phyloP scores from a whole-genome alignment of 1,140 invertebrate genomes.

The Drosophila seguyi region DNA sequence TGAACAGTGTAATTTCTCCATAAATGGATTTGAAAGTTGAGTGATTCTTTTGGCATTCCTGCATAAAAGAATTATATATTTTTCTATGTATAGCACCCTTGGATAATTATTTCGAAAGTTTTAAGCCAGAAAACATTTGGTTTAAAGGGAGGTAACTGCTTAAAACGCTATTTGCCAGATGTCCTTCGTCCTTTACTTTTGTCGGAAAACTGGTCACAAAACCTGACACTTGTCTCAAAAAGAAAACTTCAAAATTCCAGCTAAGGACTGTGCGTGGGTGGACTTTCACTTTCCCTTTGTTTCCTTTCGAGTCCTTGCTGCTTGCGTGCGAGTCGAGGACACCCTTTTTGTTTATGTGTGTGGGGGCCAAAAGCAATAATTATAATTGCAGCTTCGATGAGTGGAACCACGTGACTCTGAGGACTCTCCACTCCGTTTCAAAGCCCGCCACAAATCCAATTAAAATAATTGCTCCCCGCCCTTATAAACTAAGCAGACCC shows the following conservation, averaged over 20 bases:
- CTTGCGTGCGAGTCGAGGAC: conserved; percentile 65
- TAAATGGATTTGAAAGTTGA: too few relatives aligned
- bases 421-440: conserved; percentile 23
- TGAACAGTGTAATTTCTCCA: too few relatives aligned
- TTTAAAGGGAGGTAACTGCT: too few relatives aligned
- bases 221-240: not conserved
- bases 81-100: too few relatives aligned
- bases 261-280: not conserved
- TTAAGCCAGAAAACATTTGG: too few relatives aligned
- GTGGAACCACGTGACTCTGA: conserved; percentile 63
- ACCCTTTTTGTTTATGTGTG: conserved; percentile 25
- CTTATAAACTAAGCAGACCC: conserved; percentile 15
- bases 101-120: too few relatives aligned
- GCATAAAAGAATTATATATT: too few relatives aligned
- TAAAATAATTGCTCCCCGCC: conserved; percentile 62
- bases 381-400: conserved; percentile 70
- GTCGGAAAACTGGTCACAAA: not conserved
- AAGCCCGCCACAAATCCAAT: conserved; percentile 53
- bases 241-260: conserved; percentile 4
- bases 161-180: too few relatives aligned
- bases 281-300: conserved; percentile 13
- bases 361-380: conserved; percentile 52
- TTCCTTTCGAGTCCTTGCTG: conserved; percentile 12
- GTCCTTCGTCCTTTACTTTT: not conserved
- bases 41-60: too few relatives aligned